A percentile compares a stretch with the other conserved stretches of the same genome.
Evolutionary conservation across 2,113 vertebrate genomes (phyloP).

Genomic region (Varanus salvator): DNA sequence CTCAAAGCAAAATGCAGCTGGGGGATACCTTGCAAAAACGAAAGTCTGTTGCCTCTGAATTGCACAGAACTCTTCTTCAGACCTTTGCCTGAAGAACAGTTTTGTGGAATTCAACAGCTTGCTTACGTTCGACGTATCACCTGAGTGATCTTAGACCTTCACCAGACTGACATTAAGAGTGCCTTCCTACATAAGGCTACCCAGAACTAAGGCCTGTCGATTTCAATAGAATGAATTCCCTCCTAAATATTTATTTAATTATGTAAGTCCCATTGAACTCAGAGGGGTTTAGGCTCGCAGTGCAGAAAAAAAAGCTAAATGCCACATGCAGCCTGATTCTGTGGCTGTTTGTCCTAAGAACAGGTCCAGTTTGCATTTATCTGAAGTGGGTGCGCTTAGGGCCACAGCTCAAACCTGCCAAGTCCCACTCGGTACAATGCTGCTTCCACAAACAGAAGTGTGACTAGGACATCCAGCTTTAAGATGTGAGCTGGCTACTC

Average conservation of each 20-base stretch:
- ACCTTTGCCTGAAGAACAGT: neutral
- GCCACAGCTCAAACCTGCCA: neutral
- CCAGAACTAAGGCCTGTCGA: too few relatives aligned
- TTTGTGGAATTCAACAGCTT: neutral
- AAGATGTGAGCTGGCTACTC: neutral
- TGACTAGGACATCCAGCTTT: neutral
- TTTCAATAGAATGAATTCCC: too few relatives aligned
- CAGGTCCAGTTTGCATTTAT: neutral
- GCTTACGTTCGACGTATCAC: neutral
- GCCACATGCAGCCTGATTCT: neutral
- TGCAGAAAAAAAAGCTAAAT: neutral
- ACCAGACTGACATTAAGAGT: neutral
- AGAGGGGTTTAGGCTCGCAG: neutral
- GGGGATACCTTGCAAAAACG: neutral
- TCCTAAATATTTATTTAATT: too few relatives aligned
- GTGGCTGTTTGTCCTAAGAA: neutral
- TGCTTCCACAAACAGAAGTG: neutral
- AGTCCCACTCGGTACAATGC: neutral
- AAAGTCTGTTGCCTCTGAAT: neutral
- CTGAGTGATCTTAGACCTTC: neutral
- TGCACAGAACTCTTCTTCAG: neutral
- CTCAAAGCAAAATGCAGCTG: neutral
- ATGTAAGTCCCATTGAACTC: neutral
- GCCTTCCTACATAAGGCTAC: too few relatives aligned
- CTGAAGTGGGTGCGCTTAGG: neutral